Base-by-base conservation (phyloP, 2,113 vertebrate genomes). In the Okapia johnstoni region DNA sequence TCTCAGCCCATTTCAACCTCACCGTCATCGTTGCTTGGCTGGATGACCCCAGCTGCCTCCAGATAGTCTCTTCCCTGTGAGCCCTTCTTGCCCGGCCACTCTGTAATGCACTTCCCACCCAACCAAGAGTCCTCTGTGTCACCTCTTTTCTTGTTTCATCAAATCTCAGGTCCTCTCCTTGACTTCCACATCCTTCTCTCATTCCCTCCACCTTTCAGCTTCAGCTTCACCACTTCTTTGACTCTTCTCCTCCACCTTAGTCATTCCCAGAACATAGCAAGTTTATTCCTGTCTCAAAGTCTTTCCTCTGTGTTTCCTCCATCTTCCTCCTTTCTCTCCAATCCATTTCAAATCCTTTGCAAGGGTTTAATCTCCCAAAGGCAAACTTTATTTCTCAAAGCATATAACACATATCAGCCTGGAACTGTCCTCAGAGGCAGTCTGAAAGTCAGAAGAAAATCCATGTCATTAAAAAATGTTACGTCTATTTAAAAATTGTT, bases 381-480 rank as follows among this genome's bases (percentile, higher is more conserved):
- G 25, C 28, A 76, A 94, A 93, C 30, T 85, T 85, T 61, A 55
- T 60, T 93, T 54, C n/a, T 90, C 66, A 92, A 96, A 92, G 57
- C 14, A 50, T 16, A 16, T 33, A 54, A 50, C 46, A 81, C 60
- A 88, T 52, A 14, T 23, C 52, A 90, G 46, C 52, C 81, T 70
- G 48, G 4, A 95, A 90, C 7, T 76, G 52, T 92, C n/a, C 76
- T 91, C 26, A 46, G 60, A 93, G 76, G 85, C 19, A 88, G 25
- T 60, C 70, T 97, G 43, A 36, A 88, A 85, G 33, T 88, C 61
- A 83, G 50, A 92, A 89, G 88, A 96, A 98, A 85, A 57, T 66
- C 12, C 15, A 11, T 85, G 28, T 88, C 11, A 28, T 48, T 4
- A 57, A 77, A 86, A 90, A 55, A n/a, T 89, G 33, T 55, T 90